Percentiles rank a stretch among this genome's conserved stretches.
Conservation (phyloP, 1,140 invertebrate species). For the Yoshiicerus persimilis region DNA sequence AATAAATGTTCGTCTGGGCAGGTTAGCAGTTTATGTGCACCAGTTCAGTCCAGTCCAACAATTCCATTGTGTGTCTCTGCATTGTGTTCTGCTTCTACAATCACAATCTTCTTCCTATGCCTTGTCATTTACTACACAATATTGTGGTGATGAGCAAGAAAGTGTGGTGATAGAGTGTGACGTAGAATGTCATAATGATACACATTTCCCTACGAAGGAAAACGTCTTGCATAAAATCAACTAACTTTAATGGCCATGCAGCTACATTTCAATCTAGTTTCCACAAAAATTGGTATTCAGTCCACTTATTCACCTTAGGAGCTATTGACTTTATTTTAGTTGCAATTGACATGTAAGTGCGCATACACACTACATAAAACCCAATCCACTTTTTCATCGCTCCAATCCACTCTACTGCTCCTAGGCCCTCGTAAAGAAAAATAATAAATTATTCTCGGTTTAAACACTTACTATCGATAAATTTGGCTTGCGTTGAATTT, state of each 20-base stretch:
- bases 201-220: neutral
- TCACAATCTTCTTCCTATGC: neutral
- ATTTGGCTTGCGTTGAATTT: neutral
- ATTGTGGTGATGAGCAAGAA: neutral
- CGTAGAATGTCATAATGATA: neutral
- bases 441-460: too few species aligned
- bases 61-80: neutral
- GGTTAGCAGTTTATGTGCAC: neutral
- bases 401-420: too few species aligned
- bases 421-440: too few species aligned
- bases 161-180: neutral
- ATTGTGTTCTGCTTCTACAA: neutral
- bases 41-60: neutral
- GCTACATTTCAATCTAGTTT: neutral
- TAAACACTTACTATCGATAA: neutral
- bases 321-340: too few species aligned
- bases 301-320: too few species aligned
- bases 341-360: too few species aligned
- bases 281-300: neutral
- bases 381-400: too few species aligned
- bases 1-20: neutral
- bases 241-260: too few species aligned
- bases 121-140: neutral
- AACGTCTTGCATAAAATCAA: neutral
- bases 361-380: too few species aligned